A percentile compares a stretch with the other conserved stretches of the same genome.
Conservation (phyloP, 2,113 vertebrate species). For the Chaetorhynchus papuensis region DNA sequence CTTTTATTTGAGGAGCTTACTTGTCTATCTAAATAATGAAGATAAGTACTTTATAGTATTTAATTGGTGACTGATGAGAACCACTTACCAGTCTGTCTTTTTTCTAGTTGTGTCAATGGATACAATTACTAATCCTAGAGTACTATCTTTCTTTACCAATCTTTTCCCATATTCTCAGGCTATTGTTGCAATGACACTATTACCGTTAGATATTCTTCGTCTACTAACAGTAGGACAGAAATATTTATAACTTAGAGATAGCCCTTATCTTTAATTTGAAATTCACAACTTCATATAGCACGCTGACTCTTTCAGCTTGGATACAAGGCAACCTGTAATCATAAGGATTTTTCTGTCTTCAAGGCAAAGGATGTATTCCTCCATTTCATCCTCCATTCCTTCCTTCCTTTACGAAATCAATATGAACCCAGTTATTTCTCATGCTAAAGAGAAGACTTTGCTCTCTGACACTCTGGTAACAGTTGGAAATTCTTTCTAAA, state of each 20-base stretch:
- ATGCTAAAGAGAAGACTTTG: not conserved
- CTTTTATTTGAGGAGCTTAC: not conserved
- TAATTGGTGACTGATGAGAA: not conserved
- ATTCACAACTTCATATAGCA: not conserved
- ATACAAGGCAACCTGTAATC: not conserved
- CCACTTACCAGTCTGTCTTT: not conserved
- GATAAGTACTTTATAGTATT: not conserved
- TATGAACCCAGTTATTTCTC: not conserved
- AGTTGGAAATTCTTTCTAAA: not conserved
- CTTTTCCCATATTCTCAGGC: not conserved
- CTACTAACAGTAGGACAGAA: not conserved
- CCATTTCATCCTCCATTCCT: too few relatives aligned
- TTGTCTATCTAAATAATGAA: not conserved
- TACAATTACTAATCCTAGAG: not conserved
- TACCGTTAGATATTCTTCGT: not conserved
- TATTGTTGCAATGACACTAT: not conserved
- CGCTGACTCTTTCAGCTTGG: not conserved
- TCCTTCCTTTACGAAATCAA: not conserved
- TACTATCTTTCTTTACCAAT: not conserved
- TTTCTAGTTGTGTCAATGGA: not conserved
- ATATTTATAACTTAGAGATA: not conserved
- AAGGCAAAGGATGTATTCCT: not conserved
- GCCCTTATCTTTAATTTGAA: not conserved
- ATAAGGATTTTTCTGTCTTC: not conserved
- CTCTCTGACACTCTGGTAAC: not conserved